These are phyloP conservation scores for Melanostoma mellinum DNA, from an alignment of 2,888 invertebrate genomes.

Conservation along the genomic window DNA sequence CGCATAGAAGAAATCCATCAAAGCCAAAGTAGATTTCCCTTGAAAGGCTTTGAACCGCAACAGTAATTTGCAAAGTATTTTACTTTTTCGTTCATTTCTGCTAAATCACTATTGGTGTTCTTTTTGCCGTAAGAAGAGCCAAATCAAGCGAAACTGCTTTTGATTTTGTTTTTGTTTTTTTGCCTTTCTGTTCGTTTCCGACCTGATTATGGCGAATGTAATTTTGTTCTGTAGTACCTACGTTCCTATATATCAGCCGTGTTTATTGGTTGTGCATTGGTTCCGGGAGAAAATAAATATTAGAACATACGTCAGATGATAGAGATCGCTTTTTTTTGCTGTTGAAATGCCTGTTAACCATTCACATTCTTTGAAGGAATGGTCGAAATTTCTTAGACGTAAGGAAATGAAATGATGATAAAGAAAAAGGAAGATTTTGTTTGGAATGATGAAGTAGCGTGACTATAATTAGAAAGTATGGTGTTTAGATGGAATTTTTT, in stretches of 20 bases:
- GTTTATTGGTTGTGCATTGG: constrained; percentile 18
- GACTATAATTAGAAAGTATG: no score
- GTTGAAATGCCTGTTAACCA: not conserved
- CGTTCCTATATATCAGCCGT: not conserved
- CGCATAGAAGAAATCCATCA: constrained; percentile 33
- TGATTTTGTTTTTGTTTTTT: not conserved
- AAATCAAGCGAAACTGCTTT: constrained; percentile 62
- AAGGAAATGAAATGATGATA: not conserved
- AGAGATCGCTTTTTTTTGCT: not conserved
- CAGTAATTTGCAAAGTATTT: constrained; percentile 54
- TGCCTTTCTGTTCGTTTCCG: constrained; percentile 22
- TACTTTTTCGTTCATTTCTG: constrained; percentile 17
- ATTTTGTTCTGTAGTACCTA: constrained; percentile 3
- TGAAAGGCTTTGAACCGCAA: constrained; percentile 55
- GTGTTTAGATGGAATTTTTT: no score
- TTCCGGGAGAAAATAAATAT: constrained; percentile 15
- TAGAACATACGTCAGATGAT: not conserved
- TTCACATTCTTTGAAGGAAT: not conserved
- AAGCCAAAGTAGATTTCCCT: constrained; percentile 51
- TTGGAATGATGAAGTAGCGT: no score
- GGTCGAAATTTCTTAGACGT: not conserved
- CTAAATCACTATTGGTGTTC: constrained; percentile 28
- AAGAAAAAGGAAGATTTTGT: no score
- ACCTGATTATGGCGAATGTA: constrained; percentile 20
- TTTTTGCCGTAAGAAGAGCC: constrained; percentile 28